Conservation (phyloP, 2,888 invertebrate species). For the Calliphora vomitoria region DNA sequence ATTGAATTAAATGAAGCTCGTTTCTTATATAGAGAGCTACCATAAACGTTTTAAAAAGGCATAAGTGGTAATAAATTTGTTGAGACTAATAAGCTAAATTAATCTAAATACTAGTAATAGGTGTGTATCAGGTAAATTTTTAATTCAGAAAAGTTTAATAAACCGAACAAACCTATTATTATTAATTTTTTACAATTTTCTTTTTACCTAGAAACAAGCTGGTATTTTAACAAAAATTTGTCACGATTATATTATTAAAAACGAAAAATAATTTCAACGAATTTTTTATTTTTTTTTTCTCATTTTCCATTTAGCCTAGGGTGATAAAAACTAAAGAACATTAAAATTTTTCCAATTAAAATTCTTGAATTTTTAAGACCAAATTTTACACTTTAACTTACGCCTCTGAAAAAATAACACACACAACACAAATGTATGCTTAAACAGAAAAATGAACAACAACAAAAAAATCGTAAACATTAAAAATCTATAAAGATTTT, state of each 20-base stretch:
- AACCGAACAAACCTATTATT: no score
- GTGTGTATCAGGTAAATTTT: no score
- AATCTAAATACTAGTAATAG: no score
- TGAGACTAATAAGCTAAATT: no score
- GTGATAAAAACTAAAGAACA: constrained; percentile 45
- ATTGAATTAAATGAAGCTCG: no score
- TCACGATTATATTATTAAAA: constrained; percentile 52
- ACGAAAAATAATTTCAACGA: constrained; percentile 24
- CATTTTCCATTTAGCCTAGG: constrained; percentile 24
- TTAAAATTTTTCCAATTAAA: constrained; percentile 70
- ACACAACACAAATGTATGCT: background rate
- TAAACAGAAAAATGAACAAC: background rate
- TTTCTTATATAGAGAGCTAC: no score
- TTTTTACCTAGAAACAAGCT: background rate
- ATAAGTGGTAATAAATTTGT: no score
- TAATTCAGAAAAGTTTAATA: no score
- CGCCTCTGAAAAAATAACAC: constrained; percentile 56
- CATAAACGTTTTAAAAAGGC: no score
- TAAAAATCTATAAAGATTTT: constrained; percentile 57
- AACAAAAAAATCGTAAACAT: constrained; percentile 45
- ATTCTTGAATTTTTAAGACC: constrained; percentile 68
- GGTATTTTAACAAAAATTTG: constrained; percentile 23
- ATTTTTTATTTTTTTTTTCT: no score
- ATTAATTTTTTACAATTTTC: background rate
- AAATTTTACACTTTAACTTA: constrained; percentile 64